Evolutionary conservation across 2,888 invertebrate species (phyloP).

Genomic region (Eurois occulta): DNA sequence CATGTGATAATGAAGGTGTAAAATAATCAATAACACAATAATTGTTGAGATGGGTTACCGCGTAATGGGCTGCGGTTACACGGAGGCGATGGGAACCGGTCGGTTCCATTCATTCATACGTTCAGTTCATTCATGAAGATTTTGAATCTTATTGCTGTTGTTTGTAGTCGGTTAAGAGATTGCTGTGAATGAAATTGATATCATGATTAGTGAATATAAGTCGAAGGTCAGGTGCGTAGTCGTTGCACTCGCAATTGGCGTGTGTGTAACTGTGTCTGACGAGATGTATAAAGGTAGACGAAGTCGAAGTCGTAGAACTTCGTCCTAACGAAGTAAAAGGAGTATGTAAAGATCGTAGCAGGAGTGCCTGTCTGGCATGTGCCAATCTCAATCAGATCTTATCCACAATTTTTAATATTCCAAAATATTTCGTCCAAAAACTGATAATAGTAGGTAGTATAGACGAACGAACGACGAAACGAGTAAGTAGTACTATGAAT

Average conservation of each 20-base stretch:
- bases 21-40: slow-evolving; percentile 58
- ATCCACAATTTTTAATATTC: not conserved
- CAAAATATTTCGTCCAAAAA: not conserved
- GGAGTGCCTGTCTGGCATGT: not conserved
- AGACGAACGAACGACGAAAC: no score
- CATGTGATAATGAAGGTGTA: slow-evolving; percentile 57
- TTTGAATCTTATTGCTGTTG: slow-evolving; percentile 24
- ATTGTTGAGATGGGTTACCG: slow-evolving; percentile 65
- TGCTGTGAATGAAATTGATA: not conserved
- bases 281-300: not conserved
- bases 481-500: no score
- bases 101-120: slow-evolving; percentile 51
- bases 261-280: not conserved
- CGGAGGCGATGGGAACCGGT: slow-evolving; percentile 60
- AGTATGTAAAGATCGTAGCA: not conserved
- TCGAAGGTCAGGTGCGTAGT: not conserved
- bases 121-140: slow-evolving; percentile 56
- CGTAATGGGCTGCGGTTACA: slow-evolving; percentile 70
- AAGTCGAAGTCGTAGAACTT: not conserved
- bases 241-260: not conserved
- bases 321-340: not conserved
- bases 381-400: not conserved
- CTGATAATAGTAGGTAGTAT: not conserved
- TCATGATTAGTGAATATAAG: not conserved
- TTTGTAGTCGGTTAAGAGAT: not conserved